These are phyloP conservation scores for Polymixis lichenea DNA, from an alignment of 2,888 invertebrate genomes.

Conservation along the genomic window DNA sequence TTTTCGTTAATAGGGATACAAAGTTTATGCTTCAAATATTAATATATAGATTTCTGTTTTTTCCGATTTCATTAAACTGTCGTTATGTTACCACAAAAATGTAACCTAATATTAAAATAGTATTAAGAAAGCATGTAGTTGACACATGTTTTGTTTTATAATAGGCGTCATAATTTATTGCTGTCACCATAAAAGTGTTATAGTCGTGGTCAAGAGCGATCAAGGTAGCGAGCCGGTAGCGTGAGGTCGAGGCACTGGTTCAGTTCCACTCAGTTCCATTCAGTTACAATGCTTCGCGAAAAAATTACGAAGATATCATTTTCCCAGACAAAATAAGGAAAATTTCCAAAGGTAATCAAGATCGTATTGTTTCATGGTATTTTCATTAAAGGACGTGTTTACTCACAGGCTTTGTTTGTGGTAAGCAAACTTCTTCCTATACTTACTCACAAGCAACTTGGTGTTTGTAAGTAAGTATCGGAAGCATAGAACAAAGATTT, in stretches of 20 bases:
- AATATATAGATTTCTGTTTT: background rate
- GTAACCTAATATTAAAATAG: background rate
- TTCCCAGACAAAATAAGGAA: conserved; percentile 56
- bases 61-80: background rate
- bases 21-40: too few relatives aligned
- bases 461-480: conserved; percentile 30
- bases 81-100: background rate
- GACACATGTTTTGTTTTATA: conserved; percentile 39
- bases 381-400: conserved; percentile 48
- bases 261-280: background rate
- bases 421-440: too few relatives aligned
- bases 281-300: conserved; percentile 18
- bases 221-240: conserved; percentile 15
- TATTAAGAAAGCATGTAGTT: conserved; percentile 5
- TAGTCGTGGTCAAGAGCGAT: conserved; percentile 28
- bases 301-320: conserved; percentile 40
- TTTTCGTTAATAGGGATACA: too few relatives aligned
- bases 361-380: conserved; percentile 55
- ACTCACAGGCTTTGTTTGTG: conserved; percentile 48
- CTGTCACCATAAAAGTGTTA: conserved; percentile 2
- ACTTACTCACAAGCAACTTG: conserved; percentile 24
- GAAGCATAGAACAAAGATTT: conserved; percentile 61
- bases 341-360: conserved; percentile 57
- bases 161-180: conserved; percentile 12
- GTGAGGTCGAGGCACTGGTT: conserved; percentile 17